Evolutionary conservation across 2,113 vertebrate genomes (phyloP).

Genomic region (Camelus bactrianus): DNA sequence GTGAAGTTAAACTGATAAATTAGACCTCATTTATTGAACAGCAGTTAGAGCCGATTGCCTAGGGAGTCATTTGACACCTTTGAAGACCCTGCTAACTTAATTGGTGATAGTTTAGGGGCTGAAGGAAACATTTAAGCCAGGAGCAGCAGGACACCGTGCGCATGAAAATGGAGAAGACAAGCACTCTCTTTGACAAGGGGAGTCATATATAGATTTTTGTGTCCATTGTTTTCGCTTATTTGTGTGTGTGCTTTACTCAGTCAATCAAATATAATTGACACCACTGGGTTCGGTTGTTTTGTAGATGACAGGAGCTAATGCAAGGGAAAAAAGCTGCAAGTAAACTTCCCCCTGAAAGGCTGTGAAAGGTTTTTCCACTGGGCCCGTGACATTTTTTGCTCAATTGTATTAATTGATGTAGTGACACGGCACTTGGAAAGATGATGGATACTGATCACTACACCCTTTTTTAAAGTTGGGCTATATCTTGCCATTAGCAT

Average conservation of each 20-base stretch:
- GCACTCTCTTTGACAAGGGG: slow-evolving; percentile 95
- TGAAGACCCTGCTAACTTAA: slow-evolving; percentile 95
- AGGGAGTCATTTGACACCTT: slow-evolving; percentile 93
- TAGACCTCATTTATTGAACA: slow-evolving; percentile 99
- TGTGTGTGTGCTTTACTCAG: slow-evolving; percentile 99
- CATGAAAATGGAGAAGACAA: slow-evolving; percentile 96
- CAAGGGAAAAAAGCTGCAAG: slow-evolving; percentile 92
- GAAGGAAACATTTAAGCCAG: slow-evolving; percentile 93
- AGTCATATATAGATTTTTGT: slow-evolving; percentile 99
- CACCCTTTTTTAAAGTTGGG: slow-evolving; percentile 89
- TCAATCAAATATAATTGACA: slow-evolving; percentile 99
- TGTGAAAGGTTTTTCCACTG: slow-evolving; percentile 91
- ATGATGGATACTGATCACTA: slow-evolving; percentile 98
- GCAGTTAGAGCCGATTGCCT: slow-evolving; percentile 94
- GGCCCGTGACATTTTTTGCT: slow-evolving; percentile 92
- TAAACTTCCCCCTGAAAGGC: slow-evolving; percentile 92
- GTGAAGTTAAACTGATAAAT: slow-evolving; percentile 99
- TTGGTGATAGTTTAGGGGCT: slow-evolving; percentile 95
- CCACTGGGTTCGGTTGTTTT: slow-evolving; percentile 97
- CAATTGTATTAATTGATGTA: slow-evolving; percentile 97
- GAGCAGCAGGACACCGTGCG: slow-evolving; percentile 91
- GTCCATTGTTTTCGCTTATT: slow-evolving; percentile 99
- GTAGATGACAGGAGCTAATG: slow-evolving; percentile 98
- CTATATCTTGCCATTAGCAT: slow-evolving; percentile 86
- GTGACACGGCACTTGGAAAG: slow-evolving; percentile 90